These are phyloP conservation scores for Sebastes jordani DNA, from an alignment of 2,797 vertebrate species.

Conservation along the genomic window DNA sequence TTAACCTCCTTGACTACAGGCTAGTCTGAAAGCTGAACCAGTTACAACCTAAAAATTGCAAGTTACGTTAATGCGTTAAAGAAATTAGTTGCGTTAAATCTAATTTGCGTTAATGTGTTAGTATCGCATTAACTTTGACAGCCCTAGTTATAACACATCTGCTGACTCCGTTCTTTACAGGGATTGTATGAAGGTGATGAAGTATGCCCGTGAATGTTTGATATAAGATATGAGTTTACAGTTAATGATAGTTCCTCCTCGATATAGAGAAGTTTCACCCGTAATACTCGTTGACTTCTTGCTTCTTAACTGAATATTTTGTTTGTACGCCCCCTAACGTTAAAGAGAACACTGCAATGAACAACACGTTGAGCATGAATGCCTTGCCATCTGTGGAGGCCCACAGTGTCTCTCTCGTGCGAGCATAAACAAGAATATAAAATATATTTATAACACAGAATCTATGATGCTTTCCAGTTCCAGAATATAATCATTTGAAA, in stretches of 20 bases:
- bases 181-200: neutral
- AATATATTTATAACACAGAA: neutral
- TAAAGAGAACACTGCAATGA: neutral
- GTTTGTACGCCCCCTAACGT: neutral
- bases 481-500: conserved; percentile 13
- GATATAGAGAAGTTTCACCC: neutral
- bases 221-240: neutral
- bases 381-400: no score
- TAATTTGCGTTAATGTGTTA: no score
- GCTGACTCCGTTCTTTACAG: neutral
- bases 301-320: neutral
- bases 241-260: neutral
- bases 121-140: no score
- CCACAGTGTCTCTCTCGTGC: no score
- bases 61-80: no score
- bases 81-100: no score
- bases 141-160: no score
- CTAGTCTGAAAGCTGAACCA: no score
- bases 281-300: neutral
- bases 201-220: neutral
- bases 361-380: neutral
- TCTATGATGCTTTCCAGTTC: neutral
- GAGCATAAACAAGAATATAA: no score
- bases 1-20: no score
- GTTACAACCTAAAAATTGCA: no score